Conservation (phyloP, 37 sponge, comb jelly and placozoan genomes). For the Theonella swinhoei region DNA sequence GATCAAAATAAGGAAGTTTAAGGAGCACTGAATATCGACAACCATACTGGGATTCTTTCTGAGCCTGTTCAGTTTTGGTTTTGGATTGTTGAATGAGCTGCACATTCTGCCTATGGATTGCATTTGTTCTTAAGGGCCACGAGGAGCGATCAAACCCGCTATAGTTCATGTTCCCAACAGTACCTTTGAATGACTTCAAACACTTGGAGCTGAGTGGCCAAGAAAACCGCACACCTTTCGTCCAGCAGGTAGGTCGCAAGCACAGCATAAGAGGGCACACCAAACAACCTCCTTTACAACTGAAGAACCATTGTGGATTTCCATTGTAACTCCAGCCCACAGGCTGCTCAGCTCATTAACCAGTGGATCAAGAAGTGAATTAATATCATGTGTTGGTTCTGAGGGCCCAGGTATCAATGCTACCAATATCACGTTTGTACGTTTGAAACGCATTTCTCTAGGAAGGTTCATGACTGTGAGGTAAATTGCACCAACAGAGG, state of each 20-base stretch:
- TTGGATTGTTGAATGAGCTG: background rate
- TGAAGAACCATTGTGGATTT: background rate
- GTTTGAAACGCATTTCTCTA: constrained; percentile 30
- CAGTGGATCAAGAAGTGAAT: constrained; percentile 49
- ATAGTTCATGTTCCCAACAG: no score
- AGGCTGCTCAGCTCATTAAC: constrained; percentile 41
- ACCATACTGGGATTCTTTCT: constrained; percentile 40
- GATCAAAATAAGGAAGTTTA: constrained; percentile 64
- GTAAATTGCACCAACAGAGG: constrained; percentile 67
- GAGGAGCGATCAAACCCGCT: no score
- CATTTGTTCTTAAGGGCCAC: no score
- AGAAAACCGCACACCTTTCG: constrained; percentile 63
- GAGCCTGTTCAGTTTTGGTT: constrained; percentile 7
- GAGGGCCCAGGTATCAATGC: constrained; percentile 69
- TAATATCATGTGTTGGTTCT: constrained; percentile 48
- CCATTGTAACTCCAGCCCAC: constrained; percentile 61
- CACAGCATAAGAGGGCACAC: constrained; percentile 34
- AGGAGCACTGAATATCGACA: no score
- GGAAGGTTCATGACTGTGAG: constrained; percentile 45
- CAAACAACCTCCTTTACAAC: constrained; percentile 10
- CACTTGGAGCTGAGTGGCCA: no score
- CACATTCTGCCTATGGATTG: no score
- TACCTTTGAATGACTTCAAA: no score
- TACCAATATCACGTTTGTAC: constrained; percentile 42
- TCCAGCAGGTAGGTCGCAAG: constrained; percentile 66